Percentiles rank a stretch among this genome's conserved stretches.
Conservation (phyloP, 2,113 vertebrate genomes). For the Aspidoscelis tigris region DNA sequence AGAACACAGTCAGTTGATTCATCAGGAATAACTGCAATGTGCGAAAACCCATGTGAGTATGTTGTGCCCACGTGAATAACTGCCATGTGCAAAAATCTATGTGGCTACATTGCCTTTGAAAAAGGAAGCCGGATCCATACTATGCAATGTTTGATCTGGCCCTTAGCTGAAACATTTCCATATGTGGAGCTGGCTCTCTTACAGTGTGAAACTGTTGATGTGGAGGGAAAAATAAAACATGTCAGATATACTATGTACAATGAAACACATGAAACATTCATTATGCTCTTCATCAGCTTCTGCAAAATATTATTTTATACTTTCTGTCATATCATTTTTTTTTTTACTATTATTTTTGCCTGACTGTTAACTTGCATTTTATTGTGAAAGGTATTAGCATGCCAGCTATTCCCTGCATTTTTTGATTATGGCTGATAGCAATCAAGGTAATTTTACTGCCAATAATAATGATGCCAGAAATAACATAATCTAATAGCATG, state of each 20-base stretch:
- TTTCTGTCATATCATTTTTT: slow-evolving; percentile 50
- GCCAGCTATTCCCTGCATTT: slow-evolving; percentile 75
- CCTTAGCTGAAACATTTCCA: slow-evolving; percentile 49
- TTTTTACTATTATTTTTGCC: neutral
- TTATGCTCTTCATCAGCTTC: slow-evolving; percentile 65
- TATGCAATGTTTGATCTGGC: neutral
- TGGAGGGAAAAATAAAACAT: slow-evolving; percentile 57
- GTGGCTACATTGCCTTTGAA: neutral
- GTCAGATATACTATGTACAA: slow-evolving; percentile 45
- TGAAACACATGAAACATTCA: slow-evolving; percentile 56
- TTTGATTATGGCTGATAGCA: slow-evolving; percentile 83
- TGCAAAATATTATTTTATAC: slow-evolving; percentile 61
- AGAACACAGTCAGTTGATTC: neutral
- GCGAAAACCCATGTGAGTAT: neutral
- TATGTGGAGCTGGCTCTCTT: slow-evolving; percentile 35
- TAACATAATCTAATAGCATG: slow-evolving; percentile 67
- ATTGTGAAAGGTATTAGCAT: slow-evolving; percentile 61
- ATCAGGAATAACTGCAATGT: neutral
- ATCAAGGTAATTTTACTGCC: slow-evolving; percentile 79
- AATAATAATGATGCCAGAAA: slow-evolving; percentile 77
- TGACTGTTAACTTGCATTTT: slow-evolving; percentile 52
- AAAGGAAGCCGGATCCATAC: neutral
- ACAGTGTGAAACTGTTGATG: slow-evolving; percentile 53
- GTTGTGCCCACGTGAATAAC: neutral
- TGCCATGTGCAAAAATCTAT: neutral